Percentiles rank a stretch among this genome's conserved stretches.
These are phyloP conservation scores for Conger conger DNA, from an alignment of 2,113 vertebrate genomes.

Conservation along the genomic window DNA sequence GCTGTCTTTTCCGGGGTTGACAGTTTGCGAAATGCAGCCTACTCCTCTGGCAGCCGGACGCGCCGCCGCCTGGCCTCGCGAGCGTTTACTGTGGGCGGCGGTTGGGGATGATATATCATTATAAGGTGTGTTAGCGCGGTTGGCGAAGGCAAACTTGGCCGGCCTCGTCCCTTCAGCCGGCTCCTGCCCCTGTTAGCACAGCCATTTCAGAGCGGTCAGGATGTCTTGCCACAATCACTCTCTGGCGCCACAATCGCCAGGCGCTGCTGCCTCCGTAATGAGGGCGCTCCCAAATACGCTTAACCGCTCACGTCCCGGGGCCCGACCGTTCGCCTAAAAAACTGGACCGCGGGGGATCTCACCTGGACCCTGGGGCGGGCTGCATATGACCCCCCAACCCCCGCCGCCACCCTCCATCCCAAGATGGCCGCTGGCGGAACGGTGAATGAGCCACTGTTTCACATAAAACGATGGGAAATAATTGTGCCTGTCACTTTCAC, in stretches of 20 bases:
- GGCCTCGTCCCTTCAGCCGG: slow-evolving; percentile 47
- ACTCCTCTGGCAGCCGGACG: slow-evolving; percentile 50
- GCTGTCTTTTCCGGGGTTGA: slow-evolving; percentile 59
- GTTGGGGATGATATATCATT: slow-evolving; percentile 63
- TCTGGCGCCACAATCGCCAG: slow-evolving; percentile 82
- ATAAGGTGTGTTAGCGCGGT: slow-evolving; percentile 72
- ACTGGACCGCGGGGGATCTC: slow-evolving; percentile 56
- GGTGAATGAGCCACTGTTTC: slow-evolving; percentile 9
- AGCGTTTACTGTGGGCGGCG: slow-evolving; percentile 48
- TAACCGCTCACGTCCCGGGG: slow-evolving; percentile 72
- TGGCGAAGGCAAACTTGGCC: slow-evolving; percentile 69
- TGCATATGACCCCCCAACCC: slow-evolving; percentile 56
- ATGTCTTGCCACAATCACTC: slow-evolving; percentile 93
- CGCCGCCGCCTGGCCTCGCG: slow-evolving; percentile 50
- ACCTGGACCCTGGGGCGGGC: slow-evolving; percentile 61
- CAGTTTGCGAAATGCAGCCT: slow-evolving; percentile 58
- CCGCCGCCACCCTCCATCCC: background rate
- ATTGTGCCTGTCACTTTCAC: background rate
- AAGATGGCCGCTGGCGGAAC: background rate
- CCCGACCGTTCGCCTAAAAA: slow-evolving; percentile 67
- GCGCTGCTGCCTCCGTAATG: slow-evolving; percentile 87
- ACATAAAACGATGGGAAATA: slow-evolving; percentile 23
- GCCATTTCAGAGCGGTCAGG: slow-evolving; percentile 89
- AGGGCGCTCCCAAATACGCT: slow-evolving; percentile 88
- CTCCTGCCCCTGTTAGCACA: slow-evolving; percentile 83